Percentiles rank a stretch among this genome's conserved stretches.
Conservation (phyloP, 2,113 vertebrate genomes). For the Synchiropus splendidus region DNA sequence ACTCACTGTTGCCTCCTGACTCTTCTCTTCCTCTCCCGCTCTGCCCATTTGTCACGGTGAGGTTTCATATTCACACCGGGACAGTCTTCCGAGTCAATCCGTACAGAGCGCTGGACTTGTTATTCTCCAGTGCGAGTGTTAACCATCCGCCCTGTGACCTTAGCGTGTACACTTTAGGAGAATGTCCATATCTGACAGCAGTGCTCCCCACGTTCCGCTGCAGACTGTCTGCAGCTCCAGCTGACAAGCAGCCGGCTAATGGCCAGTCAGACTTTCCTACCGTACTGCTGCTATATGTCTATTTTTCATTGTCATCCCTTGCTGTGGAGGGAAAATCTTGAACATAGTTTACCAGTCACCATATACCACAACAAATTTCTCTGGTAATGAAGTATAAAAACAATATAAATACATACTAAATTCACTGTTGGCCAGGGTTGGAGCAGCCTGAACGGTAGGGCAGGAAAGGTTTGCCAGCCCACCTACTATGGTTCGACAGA, state of each 20-base stretch:
- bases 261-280: slow-evolving; percentile 47
- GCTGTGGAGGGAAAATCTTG: too few relatives aligned
- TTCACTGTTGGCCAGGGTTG: too few relatives aligned
- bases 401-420: too few relatives aligned
- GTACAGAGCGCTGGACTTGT: slow-evolving; percentile 51
- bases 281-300: too few relatives aligned
- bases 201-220: slow-evolving; percentile 20
- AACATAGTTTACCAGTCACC: too few relatives aligned
- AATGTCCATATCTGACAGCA: slow-evolving; percentile 52
- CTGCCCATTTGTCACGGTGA: slow-evolving; percentile 49
- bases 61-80: slow-evolving; percentile 56
- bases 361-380: too few relatives aligned
- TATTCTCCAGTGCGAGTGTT: slow-evolving; percentile 47
- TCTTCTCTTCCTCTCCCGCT: slow-evolving; percentile 32
- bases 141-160: slow-evolving; percentile 45
- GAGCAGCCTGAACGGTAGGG: too few relatives aligned
- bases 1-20: slow-evolving; percentile 17
- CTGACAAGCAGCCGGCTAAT: slow-evolving; percentile 45
- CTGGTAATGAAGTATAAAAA: too few relatives aligned
- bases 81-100: slow-evolving; percentile 54
- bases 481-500: too few relatives aligned
- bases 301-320: too few relatives aligned
- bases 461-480: too few relatives aligned
- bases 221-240: slow-evolving; percentile 32
- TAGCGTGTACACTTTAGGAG: slow-evolving; percentile 43